A percentile compares a stretch with the other conserved stretches of the same genome.
phyloP scores from a whole-genome alignment of 2,113 vertebrate species.

The Mustela lutreola region DNA sequence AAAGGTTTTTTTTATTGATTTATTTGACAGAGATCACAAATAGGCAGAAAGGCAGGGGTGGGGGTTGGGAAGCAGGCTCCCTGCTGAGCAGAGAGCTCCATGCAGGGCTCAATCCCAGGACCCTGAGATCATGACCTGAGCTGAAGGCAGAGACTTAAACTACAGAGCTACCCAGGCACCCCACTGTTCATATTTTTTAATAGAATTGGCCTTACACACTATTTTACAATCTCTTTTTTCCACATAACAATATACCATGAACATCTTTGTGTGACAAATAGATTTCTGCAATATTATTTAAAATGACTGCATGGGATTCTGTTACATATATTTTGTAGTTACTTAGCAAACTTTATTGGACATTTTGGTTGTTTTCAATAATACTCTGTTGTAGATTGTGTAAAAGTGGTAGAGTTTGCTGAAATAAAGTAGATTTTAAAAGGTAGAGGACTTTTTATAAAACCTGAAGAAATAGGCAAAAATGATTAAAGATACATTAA shows the following conservation, averaged over 20 bases:
- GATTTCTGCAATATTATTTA: neutral
- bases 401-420: constrained; percentile 20
- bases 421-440: constrained; percentile 42
- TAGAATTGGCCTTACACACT: neutral
- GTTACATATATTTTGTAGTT: constrained; percentile 50
- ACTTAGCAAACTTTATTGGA: constrained; percentile 22
- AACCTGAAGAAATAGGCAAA: constrained; percentile 21
- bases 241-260: neutral
- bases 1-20: no score
- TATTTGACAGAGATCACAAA: no score
- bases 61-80: no score
- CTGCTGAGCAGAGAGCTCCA: no score
- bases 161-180: no score
- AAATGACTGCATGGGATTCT: constrained; percentile 36
- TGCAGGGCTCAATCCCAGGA: no score
- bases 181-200: neutral
- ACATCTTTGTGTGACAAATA: neutral
- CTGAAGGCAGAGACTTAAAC: no score
- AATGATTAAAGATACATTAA: neutral
- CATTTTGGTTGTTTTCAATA: constrained; percentile 37
- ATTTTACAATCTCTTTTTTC: neutral
- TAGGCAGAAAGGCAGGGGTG: no score
- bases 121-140: no score
- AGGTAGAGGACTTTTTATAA: constrained; percentile 11
- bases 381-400: neutral